A percentile compares a stretch with the other conserved stretches of the same genome.
Conservation (phyloP, 2,797 vertebrate species). For the Aselliscus stoliczkanus region DNA sequence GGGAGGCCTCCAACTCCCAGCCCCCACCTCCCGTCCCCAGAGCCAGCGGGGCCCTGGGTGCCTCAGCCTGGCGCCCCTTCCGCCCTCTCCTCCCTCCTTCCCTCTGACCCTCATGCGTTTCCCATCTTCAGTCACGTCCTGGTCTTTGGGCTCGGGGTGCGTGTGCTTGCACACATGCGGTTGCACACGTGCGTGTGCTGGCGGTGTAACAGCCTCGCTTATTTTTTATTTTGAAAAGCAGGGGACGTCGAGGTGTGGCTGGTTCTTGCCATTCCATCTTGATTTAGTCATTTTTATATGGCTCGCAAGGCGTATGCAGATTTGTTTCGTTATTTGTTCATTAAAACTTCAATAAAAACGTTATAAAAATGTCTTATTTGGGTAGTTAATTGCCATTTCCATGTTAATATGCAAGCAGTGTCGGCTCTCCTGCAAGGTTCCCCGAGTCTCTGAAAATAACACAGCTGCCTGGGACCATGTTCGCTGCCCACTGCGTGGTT, state of each 20-base stretch:
- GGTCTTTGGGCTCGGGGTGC: neutral
- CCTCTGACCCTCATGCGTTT: too few species aligned
- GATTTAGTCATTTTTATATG: conserved; percentile 71
- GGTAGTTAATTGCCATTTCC: conserved; percentile 75
- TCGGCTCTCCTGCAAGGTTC: conserved; percentile 49
- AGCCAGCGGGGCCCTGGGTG: neutral
- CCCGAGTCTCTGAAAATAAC: conserved; percentile 44
- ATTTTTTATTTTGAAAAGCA: conserved; percentile 29
- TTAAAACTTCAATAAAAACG: conserved; percentile 80
- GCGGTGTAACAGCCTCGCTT: accelerated
- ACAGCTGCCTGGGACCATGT: neutral
- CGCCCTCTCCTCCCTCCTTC: accelerated
- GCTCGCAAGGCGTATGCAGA: conserved; percentile 63
- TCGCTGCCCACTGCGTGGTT: neutral
- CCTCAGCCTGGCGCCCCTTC: neutral
- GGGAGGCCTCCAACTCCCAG: neutral
- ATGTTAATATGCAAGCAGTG: conserved; percentile 64
- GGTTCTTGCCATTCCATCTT: conserved; percentile 64
- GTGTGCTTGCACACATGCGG: accelerated
- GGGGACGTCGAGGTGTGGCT: conserved; percentile 5
- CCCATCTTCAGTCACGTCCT: accelerated
- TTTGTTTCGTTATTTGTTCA: conserved; percentile 81
- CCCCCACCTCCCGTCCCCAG: neutral
- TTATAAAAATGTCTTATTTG: conserved; percentile 78
- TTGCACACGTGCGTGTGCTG: accelerated